Evolutionary conservation across 2,888 invertebrate species (phyloP), one percentile per base, ranked within the genome.

Genomic region (Gryllus longicercus): DNA sequence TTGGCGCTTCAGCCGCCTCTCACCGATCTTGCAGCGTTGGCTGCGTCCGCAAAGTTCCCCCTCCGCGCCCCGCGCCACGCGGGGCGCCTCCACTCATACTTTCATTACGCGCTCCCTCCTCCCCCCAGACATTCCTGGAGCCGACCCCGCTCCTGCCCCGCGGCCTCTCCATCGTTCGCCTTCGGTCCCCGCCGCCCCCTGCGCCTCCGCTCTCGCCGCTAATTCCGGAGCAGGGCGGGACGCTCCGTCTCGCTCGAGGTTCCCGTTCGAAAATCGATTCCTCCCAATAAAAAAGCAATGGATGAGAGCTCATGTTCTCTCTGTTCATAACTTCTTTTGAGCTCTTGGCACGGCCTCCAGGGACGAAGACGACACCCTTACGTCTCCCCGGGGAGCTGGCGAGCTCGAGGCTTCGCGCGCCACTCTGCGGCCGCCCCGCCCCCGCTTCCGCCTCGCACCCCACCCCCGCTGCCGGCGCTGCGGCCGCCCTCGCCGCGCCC

Each of bases 321-420:
- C 63, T 63, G 63, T 63, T 63, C 63, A 63, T 63, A 63, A 63
- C 63, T 63, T 63, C 63, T 63, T 63, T 63, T 14, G 63, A 63
- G 63, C 63, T 63, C 63, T 63, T 63, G 63, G 63, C 63, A 63
- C 63, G 63, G 16, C 63, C n/a, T n/a, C 16, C 63, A 38, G 38
- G 38, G n/a, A n/a, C 63, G 63, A 63, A 63, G 63, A 63, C 63
- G 63, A 63, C 63, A 63, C 63, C n/a, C 63, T 14, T n/a, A 18
- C 63, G 63, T 63, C 16, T 63, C 63, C n/a, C 63, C 63, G 16
- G n/a, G 63, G 63, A 63, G 63, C n/a, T 63, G 16, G 2, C n/a
- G 16, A 4, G 63, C 16, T 18, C 38, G 38, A 38, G 38, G 38
- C 38, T 38, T 38, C 38, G 38, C 38, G 38, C 38, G 38, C 38